Conservation (phyloP, 2,888 invertebrate genomes). For the Epinotia bilunana region DNA sequence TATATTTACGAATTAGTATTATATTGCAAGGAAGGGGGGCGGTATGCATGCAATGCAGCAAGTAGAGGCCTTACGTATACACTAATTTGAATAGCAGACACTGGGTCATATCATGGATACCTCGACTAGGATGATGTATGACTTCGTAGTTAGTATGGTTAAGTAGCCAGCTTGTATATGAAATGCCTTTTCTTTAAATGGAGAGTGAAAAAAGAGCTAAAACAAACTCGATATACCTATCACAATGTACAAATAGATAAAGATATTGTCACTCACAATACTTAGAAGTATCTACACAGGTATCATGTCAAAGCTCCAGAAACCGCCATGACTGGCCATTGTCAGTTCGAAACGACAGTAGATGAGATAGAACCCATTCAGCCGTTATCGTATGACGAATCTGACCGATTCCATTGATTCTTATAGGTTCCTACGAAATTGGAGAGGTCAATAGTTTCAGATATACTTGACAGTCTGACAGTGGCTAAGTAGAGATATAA, state of each 20-base stretch:
- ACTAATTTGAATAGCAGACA: not conserved
- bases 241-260: conserved; percentile 25
- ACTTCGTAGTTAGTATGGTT: not conserved
- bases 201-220: not conserved
- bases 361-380: conserved; percentile 60
- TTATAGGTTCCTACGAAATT: conserved; percentile 47
- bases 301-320: conserved; percentile 28
- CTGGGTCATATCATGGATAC: not conserved
- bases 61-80: no score
- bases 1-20: no score
- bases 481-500: conserved; percentile 6
- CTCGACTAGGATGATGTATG: not conserved
- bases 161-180: not conserved
- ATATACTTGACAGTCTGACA: conserved; percentile 42
- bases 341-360: conserved; percentile 59
- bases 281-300: conserved; percentile 30
- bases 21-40: no score
- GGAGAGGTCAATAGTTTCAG: conserved; percentile 52
- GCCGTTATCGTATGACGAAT: conserved; percentile 61
- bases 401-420: conserved; percentile 56
- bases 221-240: conserved; percentile 5
- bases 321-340: conserved; percentile 54
- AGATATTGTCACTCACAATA: conserved; percentile 41
- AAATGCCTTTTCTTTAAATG: not conserved
- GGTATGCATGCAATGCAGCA: no score